These are phyloP conservation scores for Pholis gunnellus DNA, from an alignment of 2,113 vertebrate species.

Conservation along the genomic window DNA sequence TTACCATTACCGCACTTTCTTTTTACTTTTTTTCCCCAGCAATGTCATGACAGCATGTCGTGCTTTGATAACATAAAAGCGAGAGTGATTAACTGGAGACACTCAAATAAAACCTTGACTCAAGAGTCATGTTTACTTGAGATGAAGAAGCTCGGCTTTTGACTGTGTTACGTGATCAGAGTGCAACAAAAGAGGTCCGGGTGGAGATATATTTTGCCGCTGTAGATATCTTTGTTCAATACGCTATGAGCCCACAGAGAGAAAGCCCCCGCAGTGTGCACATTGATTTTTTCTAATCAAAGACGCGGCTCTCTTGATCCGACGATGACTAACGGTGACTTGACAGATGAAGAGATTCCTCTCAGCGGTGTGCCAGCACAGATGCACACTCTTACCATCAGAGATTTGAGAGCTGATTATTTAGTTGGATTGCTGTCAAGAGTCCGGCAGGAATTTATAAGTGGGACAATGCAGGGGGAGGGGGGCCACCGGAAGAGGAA, in stretches of 20 bases:
- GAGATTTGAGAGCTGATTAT: conserved; percentile 59
- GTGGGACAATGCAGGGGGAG: conserved; percentile 40
- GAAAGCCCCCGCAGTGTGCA: conserved; percentile 64
- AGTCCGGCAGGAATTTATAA: conserved; percentile 63
- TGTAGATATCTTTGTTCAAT: conserved; percentile 63
- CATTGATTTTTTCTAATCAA: conserved; percentile 78
- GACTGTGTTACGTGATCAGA: conserved; percentile 42
- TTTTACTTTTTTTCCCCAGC: conserved; percentile 15
- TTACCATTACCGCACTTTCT: conserved; percentile 34
- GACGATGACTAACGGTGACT: conserved; percentile 68
- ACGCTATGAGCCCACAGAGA: conserved; percentile 63
- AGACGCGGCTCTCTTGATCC: conserved; percentile 59
- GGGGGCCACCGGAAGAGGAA: conserved; percentile 24
- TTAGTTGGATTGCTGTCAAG: conserved; percentile 48
- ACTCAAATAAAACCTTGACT: conserved; percentile 46
- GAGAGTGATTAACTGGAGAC: not conserved
- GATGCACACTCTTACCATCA: conserved; percentile 48
- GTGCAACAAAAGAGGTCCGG: conserved; percentile 41
- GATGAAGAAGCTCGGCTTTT: conserved; percentile 12
- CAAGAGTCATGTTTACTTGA: conserved; percentile 41
- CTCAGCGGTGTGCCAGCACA: conserved; percentile 28
- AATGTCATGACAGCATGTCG: conserved; percentile 28
- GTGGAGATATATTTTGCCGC: conserved; percentile 51
- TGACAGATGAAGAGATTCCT: conserved; percentile 69
- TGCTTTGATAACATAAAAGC: conserved; percentile 37